Conservation (phyloP, 1,140 invertebrate species). For the Drosophila truncata region DNA sequence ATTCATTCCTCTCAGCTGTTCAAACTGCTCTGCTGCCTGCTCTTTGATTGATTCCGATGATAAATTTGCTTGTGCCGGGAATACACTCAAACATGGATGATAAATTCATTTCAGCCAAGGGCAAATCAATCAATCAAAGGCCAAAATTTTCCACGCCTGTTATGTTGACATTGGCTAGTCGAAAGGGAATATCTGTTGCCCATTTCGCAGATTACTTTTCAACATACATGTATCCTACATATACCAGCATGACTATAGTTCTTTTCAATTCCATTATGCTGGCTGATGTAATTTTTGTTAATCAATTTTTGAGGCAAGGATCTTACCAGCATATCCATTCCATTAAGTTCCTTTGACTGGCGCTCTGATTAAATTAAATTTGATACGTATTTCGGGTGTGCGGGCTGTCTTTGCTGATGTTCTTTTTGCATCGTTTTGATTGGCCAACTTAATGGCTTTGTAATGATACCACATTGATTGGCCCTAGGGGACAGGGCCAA, state of each 20-base stretch:
- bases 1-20: constrained; percentile 40
- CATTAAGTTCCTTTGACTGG: constrained; percentile 16
- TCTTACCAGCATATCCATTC: constrained; percentile 26
- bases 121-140: constrained; percentile 66
- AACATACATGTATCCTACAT: constrained; percentile 24
- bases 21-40: constrained; percentile 15
- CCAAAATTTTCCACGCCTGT: constrained; percentile 35
- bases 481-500: constrained; percentile 32
- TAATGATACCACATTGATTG: constrained; percentile 68
- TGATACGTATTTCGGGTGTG: constrained; percentile 22
- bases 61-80: constrained; percentile 31
- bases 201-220: constrained; percentile 3
- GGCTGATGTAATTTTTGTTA: constrained; percentile 32
- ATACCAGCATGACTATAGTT: constrained; percentile 15
- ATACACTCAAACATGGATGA: constrained; percentile 62
- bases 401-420: constrained; percentile 7
- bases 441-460: constrained; percentile 73
- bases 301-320: constrained; percentile 4
- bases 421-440: constrained; percentile 69
- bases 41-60: constrained; percentile 16
- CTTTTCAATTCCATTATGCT: not conserved
- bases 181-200: constrained; percentile 15
- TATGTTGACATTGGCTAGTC: constrained; percentile 12
- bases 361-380: constrained; percentile 63
- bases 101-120: constrained; percentile 60